These are phyloP conservation scores for Catonia carolina DNA, from an alignment of 2,888 invertebrate species.

Conservation along the genomic window DNA sequence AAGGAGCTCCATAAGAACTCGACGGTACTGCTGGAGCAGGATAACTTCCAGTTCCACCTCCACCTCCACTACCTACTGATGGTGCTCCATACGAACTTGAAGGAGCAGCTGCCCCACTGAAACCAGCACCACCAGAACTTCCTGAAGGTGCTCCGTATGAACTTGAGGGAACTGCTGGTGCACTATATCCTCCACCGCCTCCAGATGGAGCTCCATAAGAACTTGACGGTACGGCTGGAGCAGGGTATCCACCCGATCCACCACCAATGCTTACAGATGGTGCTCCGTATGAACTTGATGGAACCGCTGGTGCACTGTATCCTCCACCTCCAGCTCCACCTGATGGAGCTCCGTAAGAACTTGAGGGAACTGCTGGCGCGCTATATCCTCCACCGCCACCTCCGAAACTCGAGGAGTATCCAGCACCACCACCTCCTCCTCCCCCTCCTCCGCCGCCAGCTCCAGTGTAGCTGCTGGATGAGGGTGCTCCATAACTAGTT, in stretches of 20 bases:
- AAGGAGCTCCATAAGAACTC: conserved; percentile 30
- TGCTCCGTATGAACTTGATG: conserved; percentile 35
- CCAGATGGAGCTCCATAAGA: conserved; percentile 26
- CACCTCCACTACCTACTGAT: conserved; percentile 23
- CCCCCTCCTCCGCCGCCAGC: conserved; percentile 7
- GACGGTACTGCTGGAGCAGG: conserved; percentile 27
- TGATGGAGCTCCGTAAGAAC: conserved; percentile 2
- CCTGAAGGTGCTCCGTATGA: conserved; percentile 23
- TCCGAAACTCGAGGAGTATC: not conserved
- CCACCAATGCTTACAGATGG: conserved; percentile 24
- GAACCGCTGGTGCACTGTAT: conserved; percentile 27
- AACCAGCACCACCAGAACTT: conserved; percentile 20
- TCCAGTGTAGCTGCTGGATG: too few relatives aligned
- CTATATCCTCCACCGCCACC: conserved; percentile 15
- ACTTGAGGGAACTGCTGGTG: conserved; percentile 11
- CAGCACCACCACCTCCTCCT: not conserved
- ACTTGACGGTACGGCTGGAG: conserved; percentile 27
- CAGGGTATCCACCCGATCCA: conserved; percentile 36
- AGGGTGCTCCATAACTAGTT: conserved; percentile 31
- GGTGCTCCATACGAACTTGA: conserved; percentile 21
- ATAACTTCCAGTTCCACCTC: conserved; percentile 19
- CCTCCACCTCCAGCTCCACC: conserved; percentile 32
- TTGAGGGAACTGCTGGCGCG: conserved; percentile 19
- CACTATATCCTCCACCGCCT: conserved; percentile 4
- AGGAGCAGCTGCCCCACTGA: conserved; percentile 12